These are phyloP conservation scores for Sisyra nigra DNA, from an alignment of 2,888 invertebrate genomes.

Conservation along the genomic window DNA sequence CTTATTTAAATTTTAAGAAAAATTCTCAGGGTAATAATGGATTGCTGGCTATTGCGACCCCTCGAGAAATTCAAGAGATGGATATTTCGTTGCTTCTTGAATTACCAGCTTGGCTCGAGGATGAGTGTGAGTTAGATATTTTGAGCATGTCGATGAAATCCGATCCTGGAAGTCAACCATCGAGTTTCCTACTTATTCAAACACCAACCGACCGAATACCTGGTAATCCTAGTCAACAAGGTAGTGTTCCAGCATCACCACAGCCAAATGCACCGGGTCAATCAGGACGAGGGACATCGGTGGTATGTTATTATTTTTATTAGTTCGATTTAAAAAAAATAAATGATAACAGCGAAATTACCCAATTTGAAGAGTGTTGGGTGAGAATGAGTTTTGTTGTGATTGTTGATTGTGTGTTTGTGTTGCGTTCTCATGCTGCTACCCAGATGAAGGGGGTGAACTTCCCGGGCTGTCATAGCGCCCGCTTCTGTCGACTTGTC, in stretches of 20 bases:
- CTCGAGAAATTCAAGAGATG: constrained; percentile 94
- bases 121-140: constrained; percentile 94
- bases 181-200: constrained; percentile 86
- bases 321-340: not conserved
- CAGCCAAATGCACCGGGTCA: constrained; percentile 58
- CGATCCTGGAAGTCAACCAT: constrained; percentile 53
- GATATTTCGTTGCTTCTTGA: constrained; percentile 85
- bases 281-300: constrained; percentile 73
- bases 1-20: not conserved
- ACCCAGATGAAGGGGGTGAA: constrained; percentile 86
- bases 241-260: constrained; percentile 17
- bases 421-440: constrained; percentile 28
- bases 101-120: constrained; percentile 86
- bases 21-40: constrained; percentile 51
- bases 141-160: constrained; percentile 66
- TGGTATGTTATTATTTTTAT: constrained; percentile 41
- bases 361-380: not conserved
- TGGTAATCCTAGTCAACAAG: constrained; percentile 40
- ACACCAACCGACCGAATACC: constrained; percentile 40
- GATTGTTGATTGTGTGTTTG: constrained; percentile 15
- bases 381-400: not conserved
- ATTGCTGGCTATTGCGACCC: constrained; percentile 81
- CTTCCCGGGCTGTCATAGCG: constrained; percentile 92
- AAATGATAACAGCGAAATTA: not conserved
- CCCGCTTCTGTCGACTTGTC: constrained; percentile 89